phyloP scores from a whole-genome alignment of 1,140 invertebrate species.

The Drosophila setifemur region DNA sequence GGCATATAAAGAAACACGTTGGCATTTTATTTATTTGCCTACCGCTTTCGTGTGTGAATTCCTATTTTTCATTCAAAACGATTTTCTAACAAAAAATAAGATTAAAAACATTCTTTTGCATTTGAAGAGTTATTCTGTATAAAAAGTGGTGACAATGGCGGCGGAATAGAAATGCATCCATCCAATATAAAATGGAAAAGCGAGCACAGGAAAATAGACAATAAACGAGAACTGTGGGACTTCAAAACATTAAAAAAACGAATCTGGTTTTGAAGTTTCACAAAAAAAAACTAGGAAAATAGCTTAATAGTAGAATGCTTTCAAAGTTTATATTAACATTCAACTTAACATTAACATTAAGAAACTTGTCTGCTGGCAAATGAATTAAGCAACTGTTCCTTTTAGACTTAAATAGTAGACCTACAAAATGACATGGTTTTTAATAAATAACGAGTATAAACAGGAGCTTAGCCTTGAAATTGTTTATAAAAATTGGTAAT shows the following conservation, averaged over 20 bases:
- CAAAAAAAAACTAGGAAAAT: no score
- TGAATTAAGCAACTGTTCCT: no score
- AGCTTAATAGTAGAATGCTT: no score
- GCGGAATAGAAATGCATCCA: slow-evolving; percentile 44
- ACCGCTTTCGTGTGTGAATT: slow-evolving; percentile 13
- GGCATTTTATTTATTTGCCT: slow-evolving; percentile 69
- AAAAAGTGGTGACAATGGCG: slow-evolving; percentile 19
- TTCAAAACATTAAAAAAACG: background rate
- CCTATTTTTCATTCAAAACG: slow-evolving; percentile 25
- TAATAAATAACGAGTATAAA: no score
- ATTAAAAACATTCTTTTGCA: slow-evolving; percentile 16
- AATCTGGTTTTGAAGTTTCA: background rate
- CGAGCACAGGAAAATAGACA: slow-evolving; percentile 9
- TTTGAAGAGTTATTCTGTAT: slow-evolving; percentile 7
- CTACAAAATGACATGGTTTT: no score
- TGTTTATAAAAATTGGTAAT: no score
- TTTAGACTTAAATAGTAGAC: no score
- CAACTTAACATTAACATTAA: no score
- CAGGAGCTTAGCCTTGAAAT: no score
- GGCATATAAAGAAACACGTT: slow-evolving; percentile 62
- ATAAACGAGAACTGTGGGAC: slow-evolving; percentile 4
- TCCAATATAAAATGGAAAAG: slow-evolving; percentile 31
- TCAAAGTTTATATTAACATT: no score
- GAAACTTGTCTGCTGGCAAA: no score
- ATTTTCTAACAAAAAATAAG: slow-evolving; percentile 49